Percentiles rank a stretch among this genome's conserved stretches.
These are phyloP conservation scores for Conomelus anceps DNA, from an alignment of 2,888 invertebrate species.

Conservation along the genomic window DNA sequence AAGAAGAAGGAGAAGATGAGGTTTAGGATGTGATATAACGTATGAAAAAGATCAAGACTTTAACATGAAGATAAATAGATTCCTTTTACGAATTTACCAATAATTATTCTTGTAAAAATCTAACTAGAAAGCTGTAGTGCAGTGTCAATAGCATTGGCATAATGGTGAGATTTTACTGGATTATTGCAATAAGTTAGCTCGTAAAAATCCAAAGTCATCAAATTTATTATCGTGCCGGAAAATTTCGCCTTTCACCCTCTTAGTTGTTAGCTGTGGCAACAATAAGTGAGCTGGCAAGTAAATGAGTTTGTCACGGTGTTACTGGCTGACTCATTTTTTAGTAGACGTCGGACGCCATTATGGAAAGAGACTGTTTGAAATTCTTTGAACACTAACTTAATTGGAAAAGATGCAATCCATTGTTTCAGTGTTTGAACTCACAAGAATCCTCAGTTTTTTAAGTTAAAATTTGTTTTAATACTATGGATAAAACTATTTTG, in stretches of 20 bases:
- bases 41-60: no score
- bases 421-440: background rate
- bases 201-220: background rate
- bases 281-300: background rate
- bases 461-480: no score
- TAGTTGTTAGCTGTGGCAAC: background rate
- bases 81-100: background rate
- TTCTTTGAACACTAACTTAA: background rate
- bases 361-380: background rate
- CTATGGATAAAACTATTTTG: background rate
- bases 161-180: background rate
- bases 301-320: background rate
- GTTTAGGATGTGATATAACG: no score
- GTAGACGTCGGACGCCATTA: background rate
- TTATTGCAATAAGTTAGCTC: background rate
- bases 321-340: background rate
- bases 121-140: background rate
- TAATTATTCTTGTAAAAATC: background rate
- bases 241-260: background rate
- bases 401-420: background rate
- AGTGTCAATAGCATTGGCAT: background rate
- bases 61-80: no score
- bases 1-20: no score
- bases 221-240: background rate
- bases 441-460: background rate